Conservation (phyloP, 2,113 vertebrate genomes). For the Vicugna pacos region DNA sequence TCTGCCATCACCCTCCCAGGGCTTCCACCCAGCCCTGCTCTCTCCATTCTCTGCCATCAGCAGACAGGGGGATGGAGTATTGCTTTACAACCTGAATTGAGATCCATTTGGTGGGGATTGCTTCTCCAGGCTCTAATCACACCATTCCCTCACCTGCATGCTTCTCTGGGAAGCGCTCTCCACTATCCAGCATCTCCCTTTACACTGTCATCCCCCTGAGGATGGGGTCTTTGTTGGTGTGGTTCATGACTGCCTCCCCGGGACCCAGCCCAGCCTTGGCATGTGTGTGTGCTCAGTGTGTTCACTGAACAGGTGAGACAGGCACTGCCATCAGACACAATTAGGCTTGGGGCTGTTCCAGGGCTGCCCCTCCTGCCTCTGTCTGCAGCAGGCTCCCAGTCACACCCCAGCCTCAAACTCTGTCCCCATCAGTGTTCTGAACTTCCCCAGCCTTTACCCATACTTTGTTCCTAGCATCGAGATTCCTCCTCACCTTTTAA, state of each 20-base stretch:
- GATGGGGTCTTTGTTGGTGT: neutral
- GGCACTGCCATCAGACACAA: neutral
- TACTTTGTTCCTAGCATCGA: neutral
- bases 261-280: neutral
- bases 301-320: neutral
- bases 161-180: neutral
- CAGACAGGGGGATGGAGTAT: neutral
- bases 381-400: neutral
- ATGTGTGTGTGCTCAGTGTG: neutral
- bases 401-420: neutral
- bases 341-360: neutral
- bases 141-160: neutral
- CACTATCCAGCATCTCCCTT: neutral
- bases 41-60: neutral
- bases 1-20: neutral
- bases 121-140: neutral
- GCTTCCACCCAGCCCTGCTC: neutral
- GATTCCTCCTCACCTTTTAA: neutral
- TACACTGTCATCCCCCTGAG: neutral
- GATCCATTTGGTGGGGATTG: no score
- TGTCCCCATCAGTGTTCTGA: neutral
- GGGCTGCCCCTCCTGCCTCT: neutral
- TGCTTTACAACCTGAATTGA: neutral
- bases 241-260: neutral
- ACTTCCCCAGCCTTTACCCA: neutral